Evolutionary conservation across 2,113 vertebrate species (phyloP).

Genomic region (Carettochelys insculpta): DNA sequence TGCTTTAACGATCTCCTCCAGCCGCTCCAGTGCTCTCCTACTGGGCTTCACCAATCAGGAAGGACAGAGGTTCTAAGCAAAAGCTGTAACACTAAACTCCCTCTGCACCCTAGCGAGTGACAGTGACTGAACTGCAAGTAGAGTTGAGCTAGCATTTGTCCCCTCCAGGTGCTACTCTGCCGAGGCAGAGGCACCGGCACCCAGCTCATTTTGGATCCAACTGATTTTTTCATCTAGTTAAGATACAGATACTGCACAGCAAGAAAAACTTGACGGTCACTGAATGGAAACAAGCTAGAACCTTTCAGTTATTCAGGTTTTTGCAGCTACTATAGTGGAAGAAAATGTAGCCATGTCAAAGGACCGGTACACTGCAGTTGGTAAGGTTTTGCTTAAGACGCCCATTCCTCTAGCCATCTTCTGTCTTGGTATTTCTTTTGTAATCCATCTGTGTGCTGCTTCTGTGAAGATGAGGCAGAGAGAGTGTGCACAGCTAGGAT

Average conservation of each 20-base stretch:
- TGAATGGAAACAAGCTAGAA: neutral
- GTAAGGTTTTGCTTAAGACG: neutral
- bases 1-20: neutral
- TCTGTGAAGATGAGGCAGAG: neutral
- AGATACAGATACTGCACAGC: neutral
- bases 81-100: neutral
- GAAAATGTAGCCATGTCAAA: no score
- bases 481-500: neutral
- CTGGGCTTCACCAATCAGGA: neutral
- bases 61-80: neutral
- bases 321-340: no score
- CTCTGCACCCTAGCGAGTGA: neutral
- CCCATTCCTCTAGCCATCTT: accelerated
- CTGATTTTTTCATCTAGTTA: neutral
- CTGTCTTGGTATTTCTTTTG: neutral
- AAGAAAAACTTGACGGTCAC: neutral
- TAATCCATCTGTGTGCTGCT: accelerated
- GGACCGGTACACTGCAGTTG: no score
- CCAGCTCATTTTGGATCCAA: neutral
- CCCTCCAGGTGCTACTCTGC: neutral
- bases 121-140: neutral
- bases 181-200: no score
- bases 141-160: neutral
- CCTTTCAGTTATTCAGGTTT: neutral
- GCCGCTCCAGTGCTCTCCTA: neutral